Conservation (phyloP, 1,140 invertebrate species). For the Thaumetopoea pityocampa region DNA sequence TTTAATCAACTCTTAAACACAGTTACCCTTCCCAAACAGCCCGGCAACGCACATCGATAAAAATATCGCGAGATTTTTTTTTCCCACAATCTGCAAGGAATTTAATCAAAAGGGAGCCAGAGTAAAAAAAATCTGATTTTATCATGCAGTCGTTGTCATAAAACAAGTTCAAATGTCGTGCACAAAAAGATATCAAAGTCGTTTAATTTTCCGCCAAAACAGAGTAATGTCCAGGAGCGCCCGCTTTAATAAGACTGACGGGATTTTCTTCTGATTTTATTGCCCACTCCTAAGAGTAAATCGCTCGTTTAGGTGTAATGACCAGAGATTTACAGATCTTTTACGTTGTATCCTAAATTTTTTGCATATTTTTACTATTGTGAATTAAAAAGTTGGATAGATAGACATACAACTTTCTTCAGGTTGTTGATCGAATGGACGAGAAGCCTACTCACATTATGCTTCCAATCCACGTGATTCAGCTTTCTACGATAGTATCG, state of each 20-base stretch:
- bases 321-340: slow-evolving; percentile 33
- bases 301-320: slow-evolving; percentile 37
- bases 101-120: slow-evolving; percentile 14
- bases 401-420: too few relatives aligned
- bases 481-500: too few relatives aligned
- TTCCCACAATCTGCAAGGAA: slow-evolving; percentile 1
- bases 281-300: slow-evolving; percentile 33
- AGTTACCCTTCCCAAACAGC: not conserved
- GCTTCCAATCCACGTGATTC: too few relatives aligned
- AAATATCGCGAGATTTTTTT: slow-evolving; percentile 2
- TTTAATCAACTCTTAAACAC: too few relatives aligned
- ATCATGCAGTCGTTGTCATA: slow-evolving; percentile 16
- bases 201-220: slow-evolving; percentile 39
- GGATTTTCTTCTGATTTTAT: slow-evolving; percentile 36
- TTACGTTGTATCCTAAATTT: slow-evolving; percentile 33
- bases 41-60: not conserved
- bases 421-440: too few relatives aligned
- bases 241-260: slow-evolving; percentile 30
- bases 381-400: too few relatives aligned
- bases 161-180: slow-evolving; percentile 17
- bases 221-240: slow-evolving; percentile 31
- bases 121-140: slow-evolving; percentile 7
- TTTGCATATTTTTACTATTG: too few relatives aligned
- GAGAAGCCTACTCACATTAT: too few relatives aligned
- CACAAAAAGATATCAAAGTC: slow-evolving; percentile 25